Evolutionary conservation across 2,797 vertebrate species (phyloP), one percentile per base, ranked within the genome.

Genomic region (Eleutherodactylus coqui): DNA sequence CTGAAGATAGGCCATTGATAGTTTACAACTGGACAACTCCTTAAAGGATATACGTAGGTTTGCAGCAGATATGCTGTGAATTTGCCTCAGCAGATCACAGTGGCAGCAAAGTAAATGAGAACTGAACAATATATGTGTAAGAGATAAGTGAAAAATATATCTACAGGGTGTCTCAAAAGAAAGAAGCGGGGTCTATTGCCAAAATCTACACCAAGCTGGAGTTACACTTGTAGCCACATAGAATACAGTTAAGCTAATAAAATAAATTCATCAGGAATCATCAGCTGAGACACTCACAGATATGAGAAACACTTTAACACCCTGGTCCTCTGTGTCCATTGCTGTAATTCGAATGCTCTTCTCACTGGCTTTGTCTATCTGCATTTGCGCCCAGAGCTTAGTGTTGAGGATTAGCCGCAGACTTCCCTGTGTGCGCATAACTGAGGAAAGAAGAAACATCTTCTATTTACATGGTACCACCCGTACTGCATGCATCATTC

Each of bases 381-480:
- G 98, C 98, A 99, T 99, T 94, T 99, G 98, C 27, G 97, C 95
- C 98, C 98, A 99, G 41, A 99, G 96, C 93, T 99, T 99, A 89
- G 98, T 99, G 93, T 99, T 99, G 90, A 99, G 95, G 93, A 99
- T 99, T 90, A 99, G 93, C 83, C 98, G 95, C 86, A 99, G 94
- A 91, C 98, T 99, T 85, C 98, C 98, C 89, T 99, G 98, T 89
- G 98, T 99, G 91, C 98, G 96, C 98, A 99, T 99, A 91, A 99
- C 98, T 99, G 91, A 90, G 55, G 88, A 76, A 24, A 91, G 79
- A 53, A 43, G 17, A 32, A 32, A 83, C 34, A 85, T 41, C 1
- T 53, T 72, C 19, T 8, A 51, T 49, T 60, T 62, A 27, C 24
- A 49, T 34, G 4, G 14, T 45, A 17, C 14, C 16, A 41, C 8